Conservation (phyloP, 2,113 vertebrate species). For the Scopus umbretta region DNA sequence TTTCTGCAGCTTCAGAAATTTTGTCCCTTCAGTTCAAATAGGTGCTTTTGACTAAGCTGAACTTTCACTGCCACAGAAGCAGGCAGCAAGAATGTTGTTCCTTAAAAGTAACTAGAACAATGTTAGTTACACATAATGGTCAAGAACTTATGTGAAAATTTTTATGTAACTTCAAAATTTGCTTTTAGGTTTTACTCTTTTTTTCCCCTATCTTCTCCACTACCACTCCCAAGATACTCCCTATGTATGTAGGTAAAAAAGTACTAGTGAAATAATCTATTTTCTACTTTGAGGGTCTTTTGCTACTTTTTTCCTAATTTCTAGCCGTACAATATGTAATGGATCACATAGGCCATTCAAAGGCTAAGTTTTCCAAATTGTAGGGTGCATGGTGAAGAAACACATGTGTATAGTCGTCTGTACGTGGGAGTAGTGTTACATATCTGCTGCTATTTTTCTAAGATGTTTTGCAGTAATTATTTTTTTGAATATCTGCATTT, state of each 20-base stretch:
- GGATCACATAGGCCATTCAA: not conserved
- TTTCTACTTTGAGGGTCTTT: not conserved
- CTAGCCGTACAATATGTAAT: not conserved
- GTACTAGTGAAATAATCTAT: not conserved
- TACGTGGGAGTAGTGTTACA: not conserved
- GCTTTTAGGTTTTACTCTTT: not conserved
- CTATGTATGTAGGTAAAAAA: not conserved
- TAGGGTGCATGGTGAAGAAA: not conserved
- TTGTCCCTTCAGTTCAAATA: not conserved
- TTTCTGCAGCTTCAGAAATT: not conserved
- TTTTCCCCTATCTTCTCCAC: not conserved
- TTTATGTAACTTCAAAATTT: not conserved
- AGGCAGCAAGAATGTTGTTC: not conserved
- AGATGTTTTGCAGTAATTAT: not conserved
- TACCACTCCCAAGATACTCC: not conserved
- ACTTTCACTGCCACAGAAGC: not conserved
- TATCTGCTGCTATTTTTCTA: not conserved
- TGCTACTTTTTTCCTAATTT: not conserved
- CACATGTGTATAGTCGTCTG: accelerated
- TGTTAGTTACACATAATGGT: not conserved
- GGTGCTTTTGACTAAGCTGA: not conserved
- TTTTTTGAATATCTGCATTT: not conserved
- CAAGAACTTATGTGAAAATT: not conserved
- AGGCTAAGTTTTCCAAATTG: not conserved
- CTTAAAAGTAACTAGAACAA: not conserved